phyloP scores from a whole-genome alignment of 1,140 invertebrate genomes.

The Drosophila ogumai region DNA sequence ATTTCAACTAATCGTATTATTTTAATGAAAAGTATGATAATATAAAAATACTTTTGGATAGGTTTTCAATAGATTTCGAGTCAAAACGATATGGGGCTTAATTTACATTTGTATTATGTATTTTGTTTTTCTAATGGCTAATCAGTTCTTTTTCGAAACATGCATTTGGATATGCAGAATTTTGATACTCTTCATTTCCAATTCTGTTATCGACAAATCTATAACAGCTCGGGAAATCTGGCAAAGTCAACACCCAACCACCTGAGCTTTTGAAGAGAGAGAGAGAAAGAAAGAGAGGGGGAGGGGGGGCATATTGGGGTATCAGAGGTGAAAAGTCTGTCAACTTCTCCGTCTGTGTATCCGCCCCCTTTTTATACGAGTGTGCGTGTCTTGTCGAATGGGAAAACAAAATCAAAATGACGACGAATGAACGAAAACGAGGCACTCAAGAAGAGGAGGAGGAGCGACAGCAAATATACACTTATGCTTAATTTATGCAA shows the following conservation, averaged over 20 bases:
- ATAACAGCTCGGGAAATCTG: conserved; percentile 32
- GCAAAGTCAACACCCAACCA: conserved; percentile 64
- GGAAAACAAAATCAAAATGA: conserved; percentile 61
- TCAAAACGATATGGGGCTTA: background rate
- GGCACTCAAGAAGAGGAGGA: conserved; percentile 9
- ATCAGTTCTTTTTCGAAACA: background rate
- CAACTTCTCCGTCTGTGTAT: conserved; percentile 36
- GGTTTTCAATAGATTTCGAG: background rate
- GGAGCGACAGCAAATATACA: conserved; percentile 68
- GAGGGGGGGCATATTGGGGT: conserved; percentile 4
- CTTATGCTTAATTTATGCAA: conserved; percentile 83
- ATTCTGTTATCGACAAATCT: conserved; percentile 20
- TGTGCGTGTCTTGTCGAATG: conserved; percentile 53
- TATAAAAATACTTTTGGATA: too few relatives aligned
- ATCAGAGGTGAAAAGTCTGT: conserved; percentile 43
- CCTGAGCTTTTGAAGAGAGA: background rate
- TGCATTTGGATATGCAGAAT: background rate
- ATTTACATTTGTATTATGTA: background rate
- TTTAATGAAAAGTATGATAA: background rate
- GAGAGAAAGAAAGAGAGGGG: too few relatives aligned
- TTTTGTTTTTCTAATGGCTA: background rate
- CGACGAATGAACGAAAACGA: conserved; percentile 49
- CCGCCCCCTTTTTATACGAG: conserved; percentile 29
- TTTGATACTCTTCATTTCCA: background rate
- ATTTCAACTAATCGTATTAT: background rate